phyloP scores from a whole-genome alignment of 2,888 invertebrate species.

The Tipula unca region DNA sequence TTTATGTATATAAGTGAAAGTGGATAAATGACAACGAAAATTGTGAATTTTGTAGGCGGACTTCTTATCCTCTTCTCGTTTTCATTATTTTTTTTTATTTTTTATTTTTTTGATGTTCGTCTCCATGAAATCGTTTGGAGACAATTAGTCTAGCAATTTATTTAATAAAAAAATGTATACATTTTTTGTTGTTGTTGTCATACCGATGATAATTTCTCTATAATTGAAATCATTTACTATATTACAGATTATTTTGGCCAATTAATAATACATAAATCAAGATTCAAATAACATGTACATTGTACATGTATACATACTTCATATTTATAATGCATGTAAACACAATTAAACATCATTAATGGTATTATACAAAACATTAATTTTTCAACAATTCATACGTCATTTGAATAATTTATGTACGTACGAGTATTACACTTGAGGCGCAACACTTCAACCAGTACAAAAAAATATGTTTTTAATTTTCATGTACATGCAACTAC shows the following conservation, averaged over 20 bases:
- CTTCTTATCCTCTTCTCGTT: neutral
- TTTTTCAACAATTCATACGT: neutral
- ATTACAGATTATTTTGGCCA: neutral
- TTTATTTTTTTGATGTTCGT: neutral
- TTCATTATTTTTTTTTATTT: neutral
- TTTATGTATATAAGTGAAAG: constrained; percentile 2
- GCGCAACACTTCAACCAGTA: neutral
- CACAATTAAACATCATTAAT: neutral
- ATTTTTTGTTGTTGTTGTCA: neutral
- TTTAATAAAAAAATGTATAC: neutral
- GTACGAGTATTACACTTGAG: neutral
- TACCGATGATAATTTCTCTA: neutral
- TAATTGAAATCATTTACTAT: neutral
- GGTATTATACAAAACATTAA: neutral
- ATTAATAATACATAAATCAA: neutral
- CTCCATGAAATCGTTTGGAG: neutral
- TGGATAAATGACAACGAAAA: neutral
- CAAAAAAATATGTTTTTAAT: neutral
- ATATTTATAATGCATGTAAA: neutral
- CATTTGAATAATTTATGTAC: neutral
- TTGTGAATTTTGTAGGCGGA: neutral
- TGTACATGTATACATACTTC: neutral
- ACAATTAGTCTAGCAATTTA: neutral
- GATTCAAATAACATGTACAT: neutral
- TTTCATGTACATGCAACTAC: neutral